These are phyloP conservation scores for Sinocyclocheilus grahami DNA, from an alignment of 2,113 vertebrate genomes.

Conservation along the genomic window DNA sequence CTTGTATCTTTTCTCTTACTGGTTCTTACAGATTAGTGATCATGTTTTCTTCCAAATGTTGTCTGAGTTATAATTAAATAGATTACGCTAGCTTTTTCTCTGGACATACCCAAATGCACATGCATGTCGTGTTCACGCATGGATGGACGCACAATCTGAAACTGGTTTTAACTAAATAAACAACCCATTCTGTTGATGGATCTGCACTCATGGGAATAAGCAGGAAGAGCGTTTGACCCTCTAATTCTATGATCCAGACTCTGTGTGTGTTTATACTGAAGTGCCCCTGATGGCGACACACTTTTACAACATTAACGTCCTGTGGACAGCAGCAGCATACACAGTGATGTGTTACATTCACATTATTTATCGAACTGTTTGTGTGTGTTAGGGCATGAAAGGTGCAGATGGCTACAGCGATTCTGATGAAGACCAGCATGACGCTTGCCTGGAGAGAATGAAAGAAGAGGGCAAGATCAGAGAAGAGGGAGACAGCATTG, in stretches of 20 bases:
- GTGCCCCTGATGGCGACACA: slow-evolving; percentile 14
- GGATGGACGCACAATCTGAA: neutral
- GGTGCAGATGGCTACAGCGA: slow-evolving; percentile 88
- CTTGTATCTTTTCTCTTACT: neutral
- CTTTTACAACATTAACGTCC: slow-evolving; percentile 8
- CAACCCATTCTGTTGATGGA: slow-evolving; percentile 32
- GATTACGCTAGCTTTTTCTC: neutral
- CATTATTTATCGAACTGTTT: slow-evolving; percentile 60
- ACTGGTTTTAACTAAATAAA: slow-evolving; percentile 32
- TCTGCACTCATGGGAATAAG: slow-evolving; percentile 5
- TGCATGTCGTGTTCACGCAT: neutral
- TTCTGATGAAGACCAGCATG: slow-evolving; percentile 93
- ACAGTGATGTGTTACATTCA: slow-evolving; percentile 54
- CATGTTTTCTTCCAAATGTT: neutral
- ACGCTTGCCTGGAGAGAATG: slow-evolving; percentile 97
- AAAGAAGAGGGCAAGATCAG: slow-evolving; percentile 87
- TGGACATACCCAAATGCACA: neutral
- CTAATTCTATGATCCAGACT: slow-evolving; percentile 33
- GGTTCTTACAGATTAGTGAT: neutral
- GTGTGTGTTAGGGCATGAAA: slow-evolving; percentile 83
- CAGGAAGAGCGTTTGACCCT: slow-evolving; percentile 26
- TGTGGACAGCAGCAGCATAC: neutral
- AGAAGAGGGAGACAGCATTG: no score
- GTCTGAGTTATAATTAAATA: neutral
- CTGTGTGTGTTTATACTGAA: slow-evolving; percentile 54